Base-by-base conservation (phyloP, 2,113 vertebrate genomes). In the Ctenodactylus gundi region DNA sequence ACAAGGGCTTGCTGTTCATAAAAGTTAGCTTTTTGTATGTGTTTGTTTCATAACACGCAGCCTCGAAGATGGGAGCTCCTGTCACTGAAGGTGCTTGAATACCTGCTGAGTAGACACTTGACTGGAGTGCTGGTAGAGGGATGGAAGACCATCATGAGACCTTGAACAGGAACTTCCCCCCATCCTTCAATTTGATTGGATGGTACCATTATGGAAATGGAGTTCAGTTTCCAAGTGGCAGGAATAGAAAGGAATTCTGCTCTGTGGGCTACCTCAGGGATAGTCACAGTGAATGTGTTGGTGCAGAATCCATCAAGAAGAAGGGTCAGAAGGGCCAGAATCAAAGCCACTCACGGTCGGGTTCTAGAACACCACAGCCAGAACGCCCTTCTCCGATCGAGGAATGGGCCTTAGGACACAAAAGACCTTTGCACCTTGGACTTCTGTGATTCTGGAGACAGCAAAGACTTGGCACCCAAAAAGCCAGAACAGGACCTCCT, bases 401-500 rank as follows among this genome's bases (percentile, higher is more conserved):
- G 20, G 1, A 0, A 58, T n/a, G 36, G 49, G 5, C 6, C 60
- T 55, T n/a, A 9, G 41, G 67, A 73, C 55, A 65, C 4, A 20
- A 64, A 20, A 49, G 36, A 10, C 84, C 60, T 90, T 97, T 67
- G 57, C 1, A 0, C 68, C 36, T 84, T 29, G 4, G 44, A 39
- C 46, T 76, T 34, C 87, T 49, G 1, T n/a, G 77, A 25, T 49
- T 85, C 70, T 49, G n/a, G 91, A 82, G 64, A 88, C 51, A 77
- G 46, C 29, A 41, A 55, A 85, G 55, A 46, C n/a, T 27, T 57
- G 46, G 75, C 84, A 75, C 55, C 82, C 3, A 11, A 90, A 58
- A 90, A 67, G 75, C 80, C 60, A 77, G 84, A 49, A 65, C 82
- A 87, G 68, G 89, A 6, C 82, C 29, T 4, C 86, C 88, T 20